phyloP scores from a whole-genome alignment of 2,113 vertebrate species.

The Cnemophilus loriae region DNA sequence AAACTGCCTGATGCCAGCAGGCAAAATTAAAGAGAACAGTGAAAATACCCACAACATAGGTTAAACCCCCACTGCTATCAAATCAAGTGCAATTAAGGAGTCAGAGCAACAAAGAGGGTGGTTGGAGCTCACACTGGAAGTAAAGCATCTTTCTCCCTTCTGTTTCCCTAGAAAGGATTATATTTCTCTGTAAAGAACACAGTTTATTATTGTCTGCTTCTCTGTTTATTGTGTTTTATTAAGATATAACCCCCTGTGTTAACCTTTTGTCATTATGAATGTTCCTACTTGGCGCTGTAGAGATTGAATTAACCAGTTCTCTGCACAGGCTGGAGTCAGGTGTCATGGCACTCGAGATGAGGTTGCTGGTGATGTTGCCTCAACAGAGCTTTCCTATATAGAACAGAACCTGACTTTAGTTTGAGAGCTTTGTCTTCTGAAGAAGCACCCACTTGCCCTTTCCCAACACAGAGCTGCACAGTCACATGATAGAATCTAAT shows the following conservation, averaged over 20 bases:
- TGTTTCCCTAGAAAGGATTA: neutral
- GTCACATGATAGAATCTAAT: fast-evolving
- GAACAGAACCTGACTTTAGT: neutral
- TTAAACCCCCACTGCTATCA: constrained; percentile 15
- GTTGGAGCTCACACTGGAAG: neutral
- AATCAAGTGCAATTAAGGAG: constrained; percentile 32
- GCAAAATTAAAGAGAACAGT: neutral
- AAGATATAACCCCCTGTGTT: neutral
- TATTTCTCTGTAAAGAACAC: neutral
- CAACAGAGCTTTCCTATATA: neutral
- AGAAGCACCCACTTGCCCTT: neutral
- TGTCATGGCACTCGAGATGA: neutral
- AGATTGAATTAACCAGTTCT: neutral
- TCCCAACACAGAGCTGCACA: neutral
- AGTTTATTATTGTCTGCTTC: neutral
- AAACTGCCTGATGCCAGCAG: neutral
- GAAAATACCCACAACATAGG: neutral
- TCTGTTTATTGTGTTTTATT: neutral
- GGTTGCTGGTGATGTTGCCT: neutral
- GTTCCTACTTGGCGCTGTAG: neutral
- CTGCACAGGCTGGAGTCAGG: neutral
- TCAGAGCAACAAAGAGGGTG: neutral
- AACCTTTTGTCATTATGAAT: neutral
- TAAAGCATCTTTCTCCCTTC: neutral
- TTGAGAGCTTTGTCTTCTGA: neutral